phyloP scores from a whole-genome alignment of 2,888 invertebrate species.

The Thumatha senex region DNA sequence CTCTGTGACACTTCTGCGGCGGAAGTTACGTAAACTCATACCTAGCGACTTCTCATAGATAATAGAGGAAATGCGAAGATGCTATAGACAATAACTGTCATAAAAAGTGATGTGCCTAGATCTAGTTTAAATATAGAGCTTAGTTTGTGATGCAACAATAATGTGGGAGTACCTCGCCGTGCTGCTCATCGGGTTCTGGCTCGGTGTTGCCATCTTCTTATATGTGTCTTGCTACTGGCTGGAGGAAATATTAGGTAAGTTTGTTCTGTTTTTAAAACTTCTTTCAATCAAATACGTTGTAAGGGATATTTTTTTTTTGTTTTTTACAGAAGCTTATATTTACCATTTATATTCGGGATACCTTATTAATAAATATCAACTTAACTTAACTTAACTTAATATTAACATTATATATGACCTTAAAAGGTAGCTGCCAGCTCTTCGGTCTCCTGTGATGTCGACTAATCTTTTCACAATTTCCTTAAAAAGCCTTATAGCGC shows the following conservation, averaged over 20 bases:
- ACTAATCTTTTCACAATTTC: too few species aligned
- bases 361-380: too few species aligned
- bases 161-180: constrained; percentile 78
- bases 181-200: constrained; percentile 75
- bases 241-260: constrained; percentile 85
- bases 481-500: too few species aligned
- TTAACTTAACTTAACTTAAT: too few species aligned
- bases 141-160: constrained; percentile 43
- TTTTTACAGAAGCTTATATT: too few species aligned
- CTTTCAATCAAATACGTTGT: too few species aligned
- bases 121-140: constrained; percentile 8
- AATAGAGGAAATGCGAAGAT: background rate
- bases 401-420: too few species aligned
- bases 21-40: constrained; percentile 8
- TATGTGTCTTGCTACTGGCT: constrained; percentile 83
- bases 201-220: constrained; percentile 77
- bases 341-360: too few species aligned
- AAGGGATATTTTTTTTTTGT: too few species aligned
- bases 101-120: constrained; percentile 25
- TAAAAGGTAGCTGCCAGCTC: too few species aligned
- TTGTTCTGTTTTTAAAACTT: background rate
- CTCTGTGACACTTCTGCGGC: background rate
- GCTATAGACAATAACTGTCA: background rate
- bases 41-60: constrained; percentile 1
- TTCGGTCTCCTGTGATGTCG: too few species aligned